Base-by-base conservation (phyloP, 2,113 vertebrate genomes). In the Oncorhynchus gorbuscha region DNA sequence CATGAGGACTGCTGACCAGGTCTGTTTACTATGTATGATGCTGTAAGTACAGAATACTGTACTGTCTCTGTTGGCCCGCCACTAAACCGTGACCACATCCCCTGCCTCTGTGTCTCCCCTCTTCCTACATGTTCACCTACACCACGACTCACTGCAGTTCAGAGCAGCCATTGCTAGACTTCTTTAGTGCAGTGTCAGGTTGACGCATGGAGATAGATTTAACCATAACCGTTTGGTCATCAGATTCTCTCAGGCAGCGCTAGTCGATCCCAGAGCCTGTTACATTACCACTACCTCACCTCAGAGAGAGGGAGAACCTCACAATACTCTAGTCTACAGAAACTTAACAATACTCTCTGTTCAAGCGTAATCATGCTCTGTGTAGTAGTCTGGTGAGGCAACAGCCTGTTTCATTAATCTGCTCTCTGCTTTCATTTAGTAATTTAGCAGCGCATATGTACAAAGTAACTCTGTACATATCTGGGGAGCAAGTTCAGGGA, bases 1-100 rank as follows among this genome's bases (percentile, higher is more conserved):
- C 94, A 86, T 94, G 95, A 97, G 96, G 95, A 96, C 95, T 87
- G 93, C 95, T 92, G 96, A 97, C 80, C 96, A 97, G 95, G 96
- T 97, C 94, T 95, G 93, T 95, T 97, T 97, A 95, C 96, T 97
- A 94, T 97, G 96, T 97, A 95, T 95, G 96, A 92, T 97, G 94
- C 95, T 97, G 96, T 97, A 97, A 97, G 96, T 97, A 96, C 93
- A 79, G 73, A 39, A 13, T 79, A 69, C 68, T 22, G 71, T 55
- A 4, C 51, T 55, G 13, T 55, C 14, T 55, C 51, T 55, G 14
- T 18, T 55, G 39, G 8, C 39, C 39, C 39, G 9, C 39, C 39
- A 45, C 2, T 45, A 18, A 55, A 55, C 51, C 51, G 5, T 18
- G 12, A 16, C 51, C 51, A 16, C 14, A 55, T 55, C 51, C 14